Conservation (phyloP, 1,140 invertebrate genomes). For the Leptopilina boulardi region DNA sequence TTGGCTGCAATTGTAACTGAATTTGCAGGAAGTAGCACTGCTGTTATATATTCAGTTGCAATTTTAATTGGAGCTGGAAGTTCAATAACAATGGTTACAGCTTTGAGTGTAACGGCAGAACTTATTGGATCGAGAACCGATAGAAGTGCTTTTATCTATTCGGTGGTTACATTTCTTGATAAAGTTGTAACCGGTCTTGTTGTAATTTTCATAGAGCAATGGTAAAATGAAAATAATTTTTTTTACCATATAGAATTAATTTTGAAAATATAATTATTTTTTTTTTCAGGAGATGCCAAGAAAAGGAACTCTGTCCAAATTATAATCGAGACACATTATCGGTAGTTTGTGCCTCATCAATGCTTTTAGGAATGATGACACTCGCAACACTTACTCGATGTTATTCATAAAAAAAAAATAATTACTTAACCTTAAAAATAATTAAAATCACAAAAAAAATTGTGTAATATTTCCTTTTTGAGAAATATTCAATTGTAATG, state of each 20-base stretch:
- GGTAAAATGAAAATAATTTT: slow-evolving; percentile 74
- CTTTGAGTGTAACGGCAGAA: slow-evolving; percentile 93
- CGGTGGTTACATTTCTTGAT: slow-evolving; percentile 94
- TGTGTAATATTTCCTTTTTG: no score
- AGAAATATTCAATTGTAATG: no score
- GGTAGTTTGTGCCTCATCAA: slow-evolving; percentile 85
- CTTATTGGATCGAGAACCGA: slow-evolving; percentile 92
- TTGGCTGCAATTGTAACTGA: slow-evolving; percentile 64
- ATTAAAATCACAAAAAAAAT: neutral
- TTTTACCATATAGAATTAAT: slow-evolving; percentile 7
- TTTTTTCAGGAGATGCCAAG: slow-evolving; percentile 80
- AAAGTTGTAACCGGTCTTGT: slow-evolving; percentile 93
- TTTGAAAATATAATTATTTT: slow-evolving; percentile 23
- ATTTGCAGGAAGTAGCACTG: slow-evolving; percentile 59
- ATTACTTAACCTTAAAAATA: neutral
- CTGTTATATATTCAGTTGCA: slow-evolving; percentile 67
- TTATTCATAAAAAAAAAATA: slow-evolving; percentile 7
- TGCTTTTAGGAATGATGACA: slow-evolving; percentile 81
- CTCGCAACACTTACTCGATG: slow-evolving; percentile 67
- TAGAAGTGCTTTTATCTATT: slow-evolving; percentile 94
- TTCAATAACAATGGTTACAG: slow-evolving; percentile 92
- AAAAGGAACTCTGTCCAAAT: slow-evolving; percentile 80
- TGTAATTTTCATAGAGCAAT: slow-evolving; percentile 89
- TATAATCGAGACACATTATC: slow-evolving; percentile 88
- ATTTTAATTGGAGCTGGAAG: slow-evolving; percentile 84